Conservation (phyloP, 2,113 vertebrate species). For the Syrmaticus mikado region DNA sequence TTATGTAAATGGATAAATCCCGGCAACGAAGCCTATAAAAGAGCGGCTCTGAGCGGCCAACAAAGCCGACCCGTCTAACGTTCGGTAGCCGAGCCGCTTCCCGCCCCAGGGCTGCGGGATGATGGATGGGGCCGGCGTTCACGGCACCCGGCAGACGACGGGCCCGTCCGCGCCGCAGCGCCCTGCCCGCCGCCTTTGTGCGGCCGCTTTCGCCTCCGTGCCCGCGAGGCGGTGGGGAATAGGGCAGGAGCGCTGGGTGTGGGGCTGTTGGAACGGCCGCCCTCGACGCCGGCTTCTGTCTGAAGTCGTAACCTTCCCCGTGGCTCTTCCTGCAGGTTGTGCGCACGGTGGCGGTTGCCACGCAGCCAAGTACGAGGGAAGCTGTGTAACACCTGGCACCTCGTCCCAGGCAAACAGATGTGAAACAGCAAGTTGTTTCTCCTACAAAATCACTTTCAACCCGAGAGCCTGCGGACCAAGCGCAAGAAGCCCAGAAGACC, state of each 20-base stretch:
- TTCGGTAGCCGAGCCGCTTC: constrained; percentile 32
- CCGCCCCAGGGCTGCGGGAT: background rate
- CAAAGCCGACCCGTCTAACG: constrained; percentile 60
- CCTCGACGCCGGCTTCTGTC: background rate
- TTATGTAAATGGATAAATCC: constrained; percentile 26
- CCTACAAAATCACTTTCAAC: background rate
- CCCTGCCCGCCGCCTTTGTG: no score
- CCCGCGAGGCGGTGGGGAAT: background rate
- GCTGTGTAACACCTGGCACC: fast-evolving
- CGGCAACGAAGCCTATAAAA: constrained; percentile 54
- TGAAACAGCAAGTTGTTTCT: background rate
- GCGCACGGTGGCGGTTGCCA: background rate
- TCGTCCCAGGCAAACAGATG: background rate
- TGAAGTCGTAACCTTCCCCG: fast-evolving
- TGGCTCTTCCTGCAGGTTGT: background rate
- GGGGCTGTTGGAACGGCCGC: background rate
- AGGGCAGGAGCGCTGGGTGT: background rate
- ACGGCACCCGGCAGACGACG: constrained; percentile 60
- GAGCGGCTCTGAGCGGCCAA: constrained; percentile 21
- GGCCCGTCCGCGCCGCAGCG: background rate
- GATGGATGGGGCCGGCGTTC: constrained; percentile 56
- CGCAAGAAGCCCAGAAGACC: background rate
- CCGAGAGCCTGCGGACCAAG: background rate
- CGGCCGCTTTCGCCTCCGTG: background rate
- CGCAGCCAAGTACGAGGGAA: background rate